Conservation (phyloP, 2,888 invertebrate species). For the Augiades crinisus region DNA sequence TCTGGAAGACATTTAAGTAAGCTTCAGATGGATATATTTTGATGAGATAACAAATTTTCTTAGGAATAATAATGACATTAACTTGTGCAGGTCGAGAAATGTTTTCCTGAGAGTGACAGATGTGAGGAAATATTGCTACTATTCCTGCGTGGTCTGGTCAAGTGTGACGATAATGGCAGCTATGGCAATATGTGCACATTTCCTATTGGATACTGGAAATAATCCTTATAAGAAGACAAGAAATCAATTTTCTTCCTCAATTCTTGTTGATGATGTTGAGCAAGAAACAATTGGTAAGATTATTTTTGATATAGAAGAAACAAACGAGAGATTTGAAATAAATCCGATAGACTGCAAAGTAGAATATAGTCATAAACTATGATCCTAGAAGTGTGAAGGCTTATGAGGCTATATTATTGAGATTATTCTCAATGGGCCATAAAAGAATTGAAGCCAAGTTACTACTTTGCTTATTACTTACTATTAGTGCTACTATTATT, state of each 20-base stretch:
- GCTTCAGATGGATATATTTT: conserved; percentile 35
- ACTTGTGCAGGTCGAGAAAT: conserved; percentile 85
- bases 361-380: no score
- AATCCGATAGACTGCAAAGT: no score
- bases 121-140: conserved; percentile 93
- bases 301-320: no score
- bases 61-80: conserved; percentile 26
- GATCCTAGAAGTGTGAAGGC: no score
- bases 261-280: conserved; percentile 76
- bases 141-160: conserved; percentile 91
- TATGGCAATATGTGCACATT: conserved; percentile 90
- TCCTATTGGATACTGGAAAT: conserved; percentile 86
- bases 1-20: conserved; percentile 93
- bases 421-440: no score
- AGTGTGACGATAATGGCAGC: conserved; percentile 86
- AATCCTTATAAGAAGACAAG: conserved; percentile 71
- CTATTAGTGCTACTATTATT: no score
- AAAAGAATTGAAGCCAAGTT: no score
- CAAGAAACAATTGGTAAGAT: conserved; percentile 87
- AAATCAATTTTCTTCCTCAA: conserved; percentile 64
- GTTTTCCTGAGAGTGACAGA: conserved; percentile 92
- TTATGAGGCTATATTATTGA: no score
- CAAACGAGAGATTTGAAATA: no score
- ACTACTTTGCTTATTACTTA: no score
- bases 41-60: conserved; percentile 16